Evolutionary conservation across 37 sponge, comb jelly and placozoan genomes (phyloP).

Genomic region (Aplysina aerophoba): DNA sequence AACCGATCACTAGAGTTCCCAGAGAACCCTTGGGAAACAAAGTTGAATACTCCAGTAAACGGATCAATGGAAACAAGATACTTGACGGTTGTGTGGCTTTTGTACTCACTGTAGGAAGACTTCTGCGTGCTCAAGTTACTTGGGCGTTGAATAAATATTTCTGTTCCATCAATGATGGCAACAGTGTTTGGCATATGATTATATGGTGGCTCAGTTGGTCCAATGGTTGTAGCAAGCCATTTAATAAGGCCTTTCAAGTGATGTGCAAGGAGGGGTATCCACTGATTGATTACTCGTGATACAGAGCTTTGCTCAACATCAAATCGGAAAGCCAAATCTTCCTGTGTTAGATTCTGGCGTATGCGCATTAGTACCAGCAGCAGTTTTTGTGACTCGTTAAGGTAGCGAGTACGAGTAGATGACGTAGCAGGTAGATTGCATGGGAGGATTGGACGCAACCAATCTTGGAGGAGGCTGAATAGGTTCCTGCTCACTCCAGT

Average conservation of each 20-base stretch:
- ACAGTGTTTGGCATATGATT: conserved; percentile 19
- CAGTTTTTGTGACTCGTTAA: too few species aligned
- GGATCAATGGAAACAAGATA: conserved; percentile 35
- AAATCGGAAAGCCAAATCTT: conserved; percentile 30
- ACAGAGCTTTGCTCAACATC: conserved; percentile 33
- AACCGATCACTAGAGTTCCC: conserved; percentile 20
- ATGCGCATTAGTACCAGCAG: conserved; percentile 35
- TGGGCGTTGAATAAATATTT: conserved; percentile 6
- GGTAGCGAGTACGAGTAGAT: too few species aligned
- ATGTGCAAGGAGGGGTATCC: conserved; percentile 31
- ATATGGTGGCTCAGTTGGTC: conserved; percentile 3
- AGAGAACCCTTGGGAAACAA: conserved; percentile 12
- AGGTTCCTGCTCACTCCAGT: neutral
- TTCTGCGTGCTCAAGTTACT: neutral
- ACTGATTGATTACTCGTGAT: conserved; percentile 20
- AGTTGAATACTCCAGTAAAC: conserved; percentile 14
- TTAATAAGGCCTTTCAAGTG: conserved; percentile 24
- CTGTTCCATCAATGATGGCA: conserved; percentile 18
- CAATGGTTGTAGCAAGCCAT: conserved; percentile 26
- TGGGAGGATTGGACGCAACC: neutral
- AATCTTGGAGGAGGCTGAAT: neutral
- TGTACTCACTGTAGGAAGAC: conserved; percentile 31
- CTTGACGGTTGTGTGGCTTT: conserved; percentile 40
- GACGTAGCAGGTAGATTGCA: too few species aligned
- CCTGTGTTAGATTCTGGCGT: conserved; percentile 28